Evolutionary conservation across 2,113 vertebrate genomes (phyloP).

Genomic region (Hirundichthys speculiger): DNA sequence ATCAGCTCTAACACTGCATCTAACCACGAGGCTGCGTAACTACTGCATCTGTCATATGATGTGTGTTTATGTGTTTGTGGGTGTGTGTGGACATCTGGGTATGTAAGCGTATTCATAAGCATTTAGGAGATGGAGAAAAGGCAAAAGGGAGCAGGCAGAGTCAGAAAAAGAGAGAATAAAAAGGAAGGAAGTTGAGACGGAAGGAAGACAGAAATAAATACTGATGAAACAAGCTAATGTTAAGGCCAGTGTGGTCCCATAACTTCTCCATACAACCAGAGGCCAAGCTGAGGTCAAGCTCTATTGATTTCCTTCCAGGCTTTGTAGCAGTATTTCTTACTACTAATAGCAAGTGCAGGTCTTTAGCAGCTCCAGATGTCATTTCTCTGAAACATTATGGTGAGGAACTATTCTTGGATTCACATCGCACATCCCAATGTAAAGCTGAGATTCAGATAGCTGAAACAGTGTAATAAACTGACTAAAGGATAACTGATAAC

Average conservation of each 20-base stretch:
- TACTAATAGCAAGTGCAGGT: constrained; percentile 56
- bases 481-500: constrained; percentile 17
- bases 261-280: constrained; percentile 75
- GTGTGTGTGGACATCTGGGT: neutral
- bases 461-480: constrained; percentile 9
- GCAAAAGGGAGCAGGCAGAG: constrained; percentile 21
- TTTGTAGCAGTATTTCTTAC: constrained; percentile 75
- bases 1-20: constrained; percentile 59
- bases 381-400: constrained; percentile 31
- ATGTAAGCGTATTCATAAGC: constrained; percentile 39
- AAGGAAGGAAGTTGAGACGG: constrained; percentile 22
- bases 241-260: constrained; percentile 72
- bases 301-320: constrained; percentile 76
- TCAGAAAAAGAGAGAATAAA: constrained; percentile 12
- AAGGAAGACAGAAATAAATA: constrained; percentile 48
- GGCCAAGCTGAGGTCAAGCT: constrained; percentile 75
- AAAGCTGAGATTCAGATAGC: constrained; percentile 5
- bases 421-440: constrained; percentile 12
- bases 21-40: constrained; percentile 74
- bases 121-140: constrained; percentile 56
- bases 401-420: constrained; percentile 37
- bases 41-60: constrained; percentile 62
- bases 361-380: constrained; percentile 45
- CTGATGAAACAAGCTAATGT: constrained; percentile 71
- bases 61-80: constrained; percentile 18